Conservation (phyloP, 2,888 invertebrate species). For the Cheiracanthium punctorium region DNA sequence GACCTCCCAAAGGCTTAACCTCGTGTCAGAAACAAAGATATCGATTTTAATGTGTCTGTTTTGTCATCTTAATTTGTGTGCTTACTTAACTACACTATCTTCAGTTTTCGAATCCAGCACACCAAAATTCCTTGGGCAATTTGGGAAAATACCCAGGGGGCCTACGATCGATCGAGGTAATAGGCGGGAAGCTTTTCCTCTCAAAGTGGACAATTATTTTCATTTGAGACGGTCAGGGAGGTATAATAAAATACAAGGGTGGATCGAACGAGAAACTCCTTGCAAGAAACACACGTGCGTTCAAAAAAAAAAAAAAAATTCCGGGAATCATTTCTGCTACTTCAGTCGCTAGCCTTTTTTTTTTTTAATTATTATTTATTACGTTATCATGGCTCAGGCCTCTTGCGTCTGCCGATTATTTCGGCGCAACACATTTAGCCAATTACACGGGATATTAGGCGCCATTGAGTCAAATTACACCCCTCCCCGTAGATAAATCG, state of each 20-base stretch:
- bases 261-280: background rate
- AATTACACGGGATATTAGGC: conserved; percentile 1
- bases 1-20: too few relatives aligned
- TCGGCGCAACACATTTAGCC: background rate
- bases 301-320: too few relatives aligned
- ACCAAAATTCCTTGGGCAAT: too few relatives aligned
- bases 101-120: too few relatives aligned
- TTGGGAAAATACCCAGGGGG: background rate
- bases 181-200: background rate
- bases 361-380: background rate
- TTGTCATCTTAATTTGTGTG: too few relatives aligned
- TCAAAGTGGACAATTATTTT: background rate
- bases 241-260: background rate
- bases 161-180: background rate
- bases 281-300: background rate
- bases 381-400: background rate
- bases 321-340: background rate
- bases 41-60: too few relatives aligned
- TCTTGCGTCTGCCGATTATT: background rate
- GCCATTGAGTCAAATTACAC: conserved; percentile 3
- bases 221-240: background rate
- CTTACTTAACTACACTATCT: too few relatives aligned
- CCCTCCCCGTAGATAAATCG: background rate
- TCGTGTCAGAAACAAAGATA: too few relatives aligned
- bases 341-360: too few relatives aligned